Evolutionary conservation across 1,140 invertebrate genomes (phyloP), one percentile per base, ranked within the genome.

Genomic region (Drosophila auraria): DNA sequence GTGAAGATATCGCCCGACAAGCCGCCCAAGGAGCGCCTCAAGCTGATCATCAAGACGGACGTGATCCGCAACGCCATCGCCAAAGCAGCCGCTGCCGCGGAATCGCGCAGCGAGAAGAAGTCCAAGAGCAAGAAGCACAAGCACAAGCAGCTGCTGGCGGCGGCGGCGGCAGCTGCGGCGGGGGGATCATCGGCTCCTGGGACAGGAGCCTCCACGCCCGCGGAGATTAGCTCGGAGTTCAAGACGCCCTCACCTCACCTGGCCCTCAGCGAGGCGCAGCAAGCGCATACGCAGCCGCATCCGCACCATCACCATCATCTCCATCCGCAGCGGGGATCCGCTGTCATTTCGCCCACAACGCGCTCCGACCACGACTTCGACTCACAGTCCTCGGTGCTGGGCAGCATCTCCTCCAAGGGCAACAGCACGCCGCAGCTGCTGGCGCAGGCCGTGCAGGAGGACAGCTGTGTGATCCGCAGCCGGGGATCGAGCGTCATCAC

Each of bases 1-100:
- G 92, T 92, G 80, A 94, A 93, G 93, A 94, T 92, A 93, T 83
- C 93, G 79, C 64, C 93, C 91, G 93, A 92, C 51, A 92, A 94
- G 94, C 92, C 94, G 93, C 94, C 92, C 38, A 93, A 93, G 63
- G 92, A 92, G 69, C 91, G 92, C 0, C 77, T 93, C 51, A 93
- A 93, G 50, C 51, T 93, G 44, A 92, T 93, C 50, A 93, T 93
- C 33, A 93, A 93, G 72, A 92, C 92, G n/a, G 91, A 93, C 71
- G 92, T 93, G 2, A 91, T 93, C 47, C 83, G 91, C 7, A 83
- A 92, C 78, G 91, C 91, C 54, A 86, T 92, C 20, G 91, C 91
- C 60, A 92, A 92, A 58, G 91, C 87, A 49, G 80, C 91, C 33
- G 83, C 87, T 9, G 87, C 81, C 5, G 83, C 82, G 44, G 82